Base-by-base conservation (phyloP, 2,888 invertebrate genomes). In the Drosophila maculinotata region DNA sequence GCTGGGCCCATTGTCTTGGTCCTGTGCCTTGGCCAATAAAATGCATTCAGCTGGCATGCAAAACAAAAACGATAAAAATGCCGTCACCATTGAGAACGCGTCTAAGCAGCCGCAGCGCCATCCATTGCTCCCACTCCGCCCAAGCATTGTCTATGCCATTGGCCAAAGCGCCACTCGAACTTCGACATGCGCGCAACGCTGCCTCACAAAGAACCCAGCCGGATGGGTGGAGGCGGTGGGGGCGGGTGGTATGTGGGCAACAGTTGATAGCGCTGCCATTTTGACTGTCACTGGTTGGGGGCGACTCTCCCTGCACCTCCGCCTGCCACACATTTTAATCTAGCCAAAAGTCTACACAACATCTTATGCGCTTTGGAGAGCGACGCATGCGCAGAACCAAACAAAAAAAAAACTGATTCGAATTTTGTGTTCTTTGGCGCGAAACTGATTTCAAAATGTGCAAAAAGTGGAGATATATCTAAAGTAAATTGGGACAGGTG, bases 81-180 rank as follows among this genome's bases (percentile, higher is more conserved):
- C 65, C 66, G 65, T 70, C 74, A 69, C 88, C 87, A 87, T 88
- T 87, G 81, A 87, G 87, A 87, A 88, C 77, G 87, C 75, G 73
- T 80, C 88, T 88, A 88, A 88, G 78, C 87, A 79, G 67, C 47
- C 62, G 52, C 64, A 63, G 23, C 48, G 38, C 41, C 74, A 65
- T 59, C 52, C 58, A 41, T 9, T n/a, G 48, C 74, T 48, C 74
- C 69, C 68, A 71, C 53, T 48, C 78, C 56, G 33, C 45, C 49
- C 26, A 10, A 49, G 85, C 78, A 76, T 80, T 83, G 83, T 85
- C 79, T 80, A 85, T 83, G 89, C 85, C 76, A 87, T 87, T 87
- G 87, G 87, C 89, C 86, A 74, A 79, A 65, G 74, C 69, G 72
- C 41, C 64, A 62, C 38, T 33, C 57, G 42, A 64, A 60, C 67